Evolutionary conservation across 2,888 invertebrate species (phyloP), one percentile per base, ranked within the genome.

Genomic region (Eretmocerus hayati): DNA sequence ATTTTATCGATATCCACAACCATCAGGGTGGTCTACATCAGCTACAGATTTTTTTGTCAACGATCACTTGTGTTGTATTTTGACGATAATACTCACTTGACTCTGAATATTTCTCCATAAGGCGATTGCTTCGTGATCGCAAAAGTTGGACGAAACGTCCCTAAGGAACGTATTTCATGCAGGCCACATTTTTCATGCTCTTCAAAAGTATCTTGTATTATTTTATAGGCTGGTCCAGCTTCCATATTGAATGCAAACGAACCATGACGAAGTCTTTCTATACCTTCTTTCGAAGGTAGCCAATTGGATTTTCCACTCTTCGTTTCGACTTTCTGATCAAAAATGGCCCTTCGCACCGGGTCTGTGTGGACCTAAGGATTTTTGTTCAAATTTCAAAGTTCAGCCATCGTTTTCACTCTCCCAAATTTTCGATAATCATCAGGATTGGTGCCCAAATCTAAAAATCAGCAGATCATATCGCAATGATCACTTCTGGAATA

Each of bases 161-260:
- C 63, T 18, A 87, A 82, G 16, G 51, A 54, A n/a, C 44, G 35
- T 35, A 54, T 54, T 62, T 84, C 84, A 46, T 78, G 77, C 19
- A 86, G 67, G 0, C 81, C 81, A 62, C 86, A 86, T 62, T 85
- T 86, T 65, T 86, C 82, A 13, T 77, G 78, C 63, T 85, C 85
- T 20, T 75, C 72, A 61, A 82, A 86, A 43, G 78, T 81, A 63
- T 82, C 81, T 13, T 79, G 78, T 1, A 85, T 78, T 20, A 84
- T 71, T 62, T 83, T 80, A 62, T 85, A 85, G 0, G 81, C 81
- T 0, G 79, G 77, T 0, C 81, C 79, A 1, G 77, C 72, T 65
- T 85, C 85, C 66, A 80, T 80, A 62, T 84, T 81, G 58, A 84
- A 84, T 2, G 81, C 84, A 59, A 82, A 84, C 22, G 83, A 70